Evolutionary conservation across 2,113 vertebrate species (phyloP), one percentile per base, ranked within the genome.

Genomic region (Jaculus jaculus): DNA sequence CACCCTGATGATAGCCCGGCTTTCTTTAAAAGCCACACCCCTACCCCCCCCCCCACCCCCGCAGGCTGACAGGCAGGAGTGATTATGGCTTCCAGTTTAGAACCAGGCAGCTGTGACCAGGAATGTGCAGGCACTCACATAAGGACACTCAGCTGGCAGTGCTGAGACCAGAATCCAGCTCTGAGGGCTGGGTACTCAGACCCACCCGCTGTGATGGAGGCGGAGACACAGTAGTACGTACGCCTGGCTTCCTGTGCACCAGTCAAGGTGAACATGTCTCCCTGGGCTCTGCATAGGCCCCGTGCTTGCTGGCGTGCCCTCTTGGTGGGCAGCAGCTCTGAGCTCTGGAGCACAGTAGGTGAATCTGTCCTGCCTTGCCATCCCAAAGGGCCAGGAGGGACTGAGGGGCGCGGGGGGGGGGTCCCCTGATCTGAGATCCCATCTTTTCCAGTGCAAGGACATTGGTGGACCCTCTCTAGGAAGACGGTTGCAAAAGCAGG

Each of bases 211-310:
- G 69, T 26, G 78, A 60, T 4, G 12, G 12, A 68, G 54, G 78
- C 37, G 73, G 88, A 74, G 86, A 82, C 68, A 73, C 85, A 77
- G 63, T 7, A 1, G 51, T n/a, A n/a, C n/a, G n/a, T 23, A 3
- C 24, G 87, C 63, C 39, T 13, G 1, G 26, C 37, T 51, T 15
- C 21, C 32, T 47, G 78, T 39, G 82, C 71, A 26, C 20, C 28
- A 90, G 83, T 75, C 73, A 58, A 72, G 83, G 51, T 8, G 81
- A 85, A 39, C 84, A 79, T 47, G 61, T 78, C 88, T 12, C 7
- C 85, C 65, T 23, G 30, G 66, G 75, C 73, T 94, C 79, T 94
- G 88, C 91, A 90, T 77, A 95, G 84, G 75, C 69, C 37, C 63
- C 65, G 73, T 32, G 7, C 65, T 72, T 42, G 75, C 78, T 65